Evolutionary conservation across 2,113 vertebrate species (phyloP).

Genomic region (Mustelus asterias): DNA sequence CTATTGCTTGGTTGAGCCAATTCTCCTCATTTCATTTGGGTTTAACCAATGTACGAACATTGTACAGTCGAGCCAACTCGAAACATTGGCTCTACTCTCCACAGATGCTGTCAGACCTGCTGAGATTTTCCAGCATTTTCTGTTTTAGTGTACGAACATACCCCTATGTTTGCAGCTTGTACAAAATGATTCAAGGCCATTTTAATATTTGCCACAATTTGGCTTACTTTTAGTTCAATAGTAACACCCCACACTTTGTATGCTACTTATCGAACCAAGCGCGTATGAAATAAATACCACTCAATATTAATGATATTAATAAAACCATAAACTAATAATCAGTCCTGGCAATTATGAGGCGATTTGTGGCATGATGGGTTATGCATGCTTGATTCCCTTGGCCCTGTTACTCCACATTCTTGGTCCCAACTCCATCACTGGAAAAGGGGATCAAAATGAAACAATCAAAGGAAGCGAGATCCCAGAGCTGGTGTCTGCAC

Average conservation of each 20-base stretch:
- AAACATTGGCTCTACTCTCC: no score
- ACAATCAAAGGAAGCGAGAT: not conserved
- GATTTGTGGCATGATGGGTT: not conserved
- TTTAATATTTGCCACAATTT: not conserved
- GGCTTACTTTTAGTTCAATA: not conserved
- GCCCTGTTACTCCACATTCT: not conserved
- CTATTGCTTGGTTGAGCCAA: not conserved
- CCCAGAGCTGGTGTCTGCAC: not conserved
- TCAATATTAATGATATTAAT: not conserved
- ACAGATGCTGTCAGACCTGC: no score
- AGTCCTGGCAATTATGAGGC: not conserved
- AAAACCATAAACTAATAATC: not conserved
- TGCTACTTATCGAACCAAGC: not conserved
- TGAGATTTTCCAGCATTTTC: no score
- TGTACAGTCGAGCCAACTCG: no score
- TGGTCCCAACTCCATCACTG: not conserved
- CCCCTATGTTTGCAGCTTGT: not conserved
- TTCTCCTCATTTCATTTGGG: not conserved
- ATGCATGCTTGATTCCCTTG: not conserved
- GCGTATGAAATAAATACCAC: not conserved
- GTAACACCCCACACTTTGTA: not conserved
- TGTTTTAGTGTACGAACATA: not conserved
- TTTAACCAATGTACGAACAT: no score
- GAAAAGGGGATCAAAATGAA: not conserved
- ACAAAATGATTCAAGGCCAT: not conserved